Conservation (phyloP, 2,888 invertebrate genomes). For the Microchrysa polita region DNA sequence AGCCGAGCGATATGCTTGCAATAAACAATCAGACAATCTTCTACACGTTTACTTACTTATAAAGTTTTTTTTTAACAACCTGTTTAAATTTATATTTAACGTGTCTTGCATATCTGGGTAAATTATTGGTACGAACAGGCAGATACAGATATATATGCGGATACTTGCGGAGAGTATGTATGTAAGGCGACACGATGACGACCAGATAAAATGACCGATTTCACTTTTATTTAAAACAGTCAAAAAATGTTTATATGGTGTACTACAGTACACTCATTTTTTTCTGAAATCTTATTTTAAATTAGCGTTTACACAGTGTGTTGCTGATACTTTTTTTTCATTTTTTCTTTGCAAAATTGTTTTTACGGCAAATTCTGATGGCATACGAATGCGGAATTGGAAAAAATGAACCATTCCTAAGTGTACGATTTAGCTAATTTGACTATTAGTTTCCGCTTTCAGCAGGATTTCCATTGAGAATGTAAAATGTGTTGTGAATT, state of each 20-base stretch:
- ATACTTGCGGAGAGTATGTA: background rate
- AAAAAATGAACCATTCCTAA: background rate
- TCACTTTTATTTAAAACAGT: conserved; percentile 5
- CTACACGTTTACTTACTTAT: background rate
- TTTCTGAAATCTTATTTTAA: background rate
- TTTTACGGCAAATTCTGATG: background rate
- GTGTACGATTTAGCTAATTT: background rate
- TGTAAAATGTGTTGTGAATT: background rate
- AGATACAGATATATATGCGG: no score
- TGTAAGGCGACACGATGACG: background rate
- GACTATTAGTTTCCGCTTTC: conserved; percentile 5
- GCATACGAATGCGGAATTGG: background rate
- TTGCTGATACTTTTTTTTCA: no score
- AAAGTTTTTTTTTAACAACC: background rate
- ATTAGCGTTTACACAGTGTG: no score
- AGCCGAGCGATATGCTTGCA: background rate
- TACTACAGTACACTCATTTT: background rate
- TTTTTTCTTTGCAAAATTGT: background rate
- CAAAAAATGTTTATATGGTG: background rate
- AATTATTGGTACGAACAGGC: no score
- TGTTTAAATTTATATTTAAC: conserved; percentile 2
- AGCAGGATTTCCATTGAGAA: background rate
- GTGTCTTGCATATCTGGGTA: background rate
- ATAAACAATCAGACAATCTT: background rate
- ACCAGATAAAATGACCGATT: background rate